These are phyloP conservation scores for Apodemus speciosus DNA, from an alignment of 2,113 vertebrate species.

Conservation along the genomic window DNA sequence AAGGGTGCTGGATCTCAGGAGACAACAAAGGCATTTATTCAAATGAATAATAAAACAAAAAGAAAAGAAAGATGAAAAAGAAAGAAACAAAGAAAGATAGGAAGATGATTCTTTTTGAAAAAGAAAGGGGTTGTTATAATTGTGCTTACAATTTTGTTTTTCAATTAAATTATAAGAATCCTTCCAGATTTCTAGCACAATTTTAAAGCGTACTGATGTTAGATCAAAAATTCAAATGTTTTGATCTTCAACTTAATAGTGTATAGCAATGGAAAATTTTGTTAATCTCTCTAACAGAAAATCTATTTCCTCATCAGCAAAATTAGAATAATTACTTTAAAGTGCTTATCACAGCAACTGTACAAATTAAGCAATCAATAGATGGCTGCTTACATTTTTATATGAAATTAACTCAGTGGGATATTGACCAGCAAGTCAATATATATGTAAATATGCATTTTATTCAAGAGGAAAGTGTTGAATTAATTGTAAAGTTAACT, in stretches of 20 bases:
- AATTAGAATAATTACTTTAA: slow-evolving; percentile 67
- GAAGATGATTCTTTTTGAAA: neutral
- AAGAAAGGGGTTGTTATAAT: neutral
- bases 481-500: slow-evolving; percentile 58
- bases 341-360: slow-evolving; percentile 47
- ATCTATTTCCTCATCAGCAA: slow-evolving; percentile 46
- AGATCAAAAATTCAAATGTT: slow-evolving; percentile 1
- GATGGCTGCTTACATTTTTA: slow-evolving; percentile 56
- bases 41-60: neutral
- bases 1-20: neutral
- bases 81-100: neutral
- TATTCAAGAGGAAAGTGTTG: slow-evolving; percentile 35
- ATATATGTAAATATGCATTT: slow-evolving; percentile 56
- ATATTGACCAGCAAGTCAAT: slow-evolving; percentile 56
- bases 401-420: slow-evolving; percentile 55
- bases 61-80: neutral
- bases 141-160: slow-evolving; percentile 11
- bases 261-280: slow-evolving; percentile 31
- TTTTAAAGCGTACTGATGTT: neutral
- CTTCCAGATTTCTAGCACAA: neutral
- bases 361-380: slow-evolving; percentile 57
- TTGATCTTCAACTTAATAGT: slow-evolving; percentile 38
- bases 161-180: slow-evolving; percentile 25
- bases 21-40: neutral
- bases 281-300: slow-evolving; percentile 43